Base-by-base conservation (phyloP, 2,888 invertebrate genomes). In the Lathronympha strigana region DNA sequence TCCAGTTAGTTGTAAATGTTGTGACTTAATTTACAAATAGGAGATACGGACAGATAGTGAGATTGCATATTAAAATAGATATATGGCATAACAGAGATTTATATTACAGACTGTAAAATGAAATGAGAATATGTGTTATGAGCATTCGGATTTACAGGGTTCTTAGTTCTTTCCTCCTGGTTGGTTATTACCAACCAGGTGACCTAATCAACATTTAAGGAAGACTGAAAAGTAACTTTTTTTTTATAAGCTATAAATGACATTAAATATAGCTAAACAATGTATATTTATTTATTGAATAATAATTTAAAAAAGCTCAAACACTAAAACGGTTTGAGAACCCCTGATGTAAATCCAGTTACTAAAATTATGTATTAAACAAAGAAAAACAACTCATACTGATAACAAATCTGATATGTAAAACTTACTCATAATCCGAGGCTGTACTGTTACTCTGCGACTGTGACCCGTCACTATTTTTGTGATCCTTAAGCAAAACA, bases 351-450 rank as follows among this genome's bases (percentile, higher is more conserved):
- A n/a, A 11, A 47, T 47, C 43, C 28, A 68, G 62, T 57, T 68
- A 68, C 69, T 68, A 78, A 76, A 75, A 73, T 70, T 71, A 71
- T 67, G 50, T 61, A 63, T 66, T 58, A 63, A 66, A 15, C 67
- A 71, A 55, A 66, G 67, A 67, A 63, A 54, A 62, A 57, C 36
- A 55, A 43, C 47, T 67, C 47, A 50, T 66, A 72, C 47, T 67
- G 51, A 50, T 66, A 72, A 66, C 63, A 66, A 53, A n/a, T 23
- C 21, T 64, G 66, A 66, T 66, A 71, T 54, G 38, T 53, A 60
- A 67, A 61, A 85, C 90, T 87, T 73, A 90, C 90, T 84, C 81
- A 69, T 88, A 90, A 69, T 90, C 90, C 31, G 72, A 73, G 21
- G 82, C 73, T 61, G 87, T 86, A 43, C 70, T 71, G 67, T 71